Evolutionary conservation across 2,113 vertebrate genomes (phyloP).

Genomic region (Lasiurus borealis): DNA sequence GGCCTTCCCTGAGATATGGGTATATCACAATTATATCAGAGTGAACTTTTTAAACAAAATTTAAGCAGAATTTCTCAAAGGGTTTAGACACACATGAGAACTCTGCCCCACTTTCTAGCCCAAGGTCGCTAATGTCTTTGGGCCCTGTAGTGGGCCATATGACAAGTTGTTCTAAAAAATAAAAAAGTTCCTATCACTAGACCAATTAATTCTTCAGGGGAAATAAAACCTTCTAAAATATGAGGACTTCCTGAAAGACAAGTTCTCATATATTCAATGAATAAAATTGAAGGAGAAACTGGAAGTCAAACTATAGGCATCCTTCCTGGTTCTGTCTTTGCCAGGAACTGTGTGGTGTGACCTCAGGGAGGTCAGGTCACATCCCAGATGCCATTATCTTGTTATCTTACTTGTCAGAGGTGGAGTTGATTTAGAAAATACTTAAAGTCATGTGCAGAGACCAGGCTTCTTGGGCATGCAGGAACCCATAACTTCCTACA

Average conservation of each 20-base stretch:
- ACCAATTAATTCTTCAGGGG: neutral
- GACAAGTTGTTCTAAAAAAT: neutral
- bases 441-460: neutral
- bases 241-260: neutral
- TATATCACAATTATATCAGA: neutral
- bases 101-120: neutral
- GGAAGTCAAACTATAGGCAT: neutral
- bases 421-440: neutral
- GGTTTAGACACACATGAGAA: neutral
- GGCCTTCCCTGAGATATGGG: conserved; percentile 22
- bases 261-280: neutral
- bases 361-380: neutral
- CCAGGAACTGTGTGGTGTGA: neutral
- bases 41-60: neutral
- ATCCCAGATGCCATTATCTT: neutral
- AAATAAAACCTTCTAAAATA: conserved; percentile 43
- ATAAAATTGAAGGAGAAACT: neutral
- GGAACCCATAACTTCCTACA: neutral
- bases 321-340: neutral
- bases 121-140: neutral
- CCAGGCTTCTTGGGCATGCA: neutral
- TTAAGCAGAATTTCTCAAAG: neutral
- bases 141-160: neutral
- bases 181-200: neutral
- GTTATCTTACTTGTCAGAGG: conserved; percentile 1